Conservation (phyloP, 2,797 vertebrate species). For the Bucorvus abyssinicus region DNA sequence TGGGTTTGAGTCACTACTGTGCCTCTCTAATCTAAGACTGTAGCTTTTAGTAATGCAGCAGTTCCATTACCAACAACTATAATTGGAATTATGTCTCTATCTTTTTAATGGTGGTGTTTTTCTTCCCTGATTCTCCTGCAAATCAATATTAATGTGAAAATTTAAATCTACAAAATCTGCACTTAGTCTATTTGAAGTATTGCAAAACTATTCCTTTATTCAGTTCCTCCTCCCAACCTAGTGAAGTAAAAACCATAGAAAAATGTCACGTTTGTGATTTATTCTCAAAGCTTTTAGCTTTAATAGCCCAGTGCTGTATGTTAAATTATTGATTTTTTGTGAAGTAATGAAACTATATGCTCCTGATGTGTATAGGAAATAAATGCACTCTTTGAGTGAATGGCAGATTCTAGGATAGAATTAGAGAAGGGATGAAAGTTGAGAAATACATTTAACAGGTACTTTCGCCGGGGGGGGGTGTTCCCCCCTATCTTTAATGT, state of each 20-base stretch:
- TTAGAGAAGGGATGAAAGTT: background rate
- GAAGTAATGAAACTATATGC: conserved; percentile 19
- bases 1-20: conserved; percentile 5
- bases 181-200: conserved; percentile 36
- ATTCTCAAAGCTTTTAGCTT: conserved; percentile 53
- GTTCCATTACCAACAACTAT: conserved; percentile 11
- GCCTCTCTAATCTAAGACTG: background rate
- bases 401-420: background rate
- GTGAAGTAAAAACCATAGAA: background rate
- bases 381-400: conserved; percentile 37
- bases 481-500: background rate
- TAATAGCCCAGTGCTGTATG: conserved; percentile 30
- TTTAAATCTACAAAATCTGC: conserved; percentile 49
- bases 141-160: conserved; percentile 55
- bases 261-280: conserved; percentile 53
- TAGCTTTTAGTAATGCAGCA: conserved; percentile 28
- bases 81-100: conserved; percentile 37
- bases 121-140: conserved; percentile 32
- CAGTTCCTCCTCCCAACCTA: background rate
- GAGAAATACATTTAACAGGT: background rate
- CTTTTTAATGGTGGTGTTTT: conserved; percentile 58
- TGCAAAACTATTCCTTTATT: conserved; percentile 19
- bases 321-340: conserved; percentile 53
- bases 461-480: background rate
- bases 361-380: conserved; percentile 24